These are phyloP conservation scores for Lepidostoma basale DNA, from an alignment of 1,140 invertebrate genomes.

Conservation along the genomic window DNA sequence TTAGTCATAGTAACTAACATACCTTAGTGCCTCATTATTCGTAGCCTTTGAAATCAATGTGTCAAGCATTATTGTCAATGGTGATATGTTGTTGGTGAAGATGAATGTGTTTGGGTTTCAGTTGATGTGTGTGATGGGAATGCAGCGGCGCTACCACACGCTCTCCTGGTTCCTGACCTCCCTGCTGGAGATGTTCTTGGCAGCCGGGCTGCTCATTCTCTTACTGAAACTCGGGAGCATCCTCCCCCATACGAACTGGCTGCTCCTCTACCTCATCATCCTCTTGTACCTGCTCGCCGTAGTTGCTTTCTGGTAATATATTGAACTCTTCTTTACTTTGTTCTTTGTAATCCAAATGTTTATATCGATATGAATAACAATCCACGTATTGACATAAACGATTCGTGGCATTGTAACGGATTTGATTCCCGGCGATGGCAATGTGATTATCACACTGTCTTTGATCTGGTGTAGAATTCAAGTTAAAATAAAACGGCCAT, in stretches of 20 bases:
- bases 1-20: slow-evolving; percentile 24
- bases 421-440: no score
- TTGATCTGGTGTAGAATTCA: no score
- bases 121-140: slow-evolving; percentile 73
- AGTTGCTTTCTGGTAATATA: slow-evolving; percentile 68
- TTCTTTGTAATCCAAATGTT: neutral
- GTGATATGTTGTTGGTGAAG: neutral
- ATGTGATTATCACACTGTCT: no score
- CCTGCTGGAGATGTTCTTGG: slow-evolving; percentile 60
- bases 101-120: no score
- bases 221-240: slow-evolving; percentile 64
- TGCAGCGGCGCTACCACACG: slow-evolving; percentile 65
- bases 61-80: neutral
- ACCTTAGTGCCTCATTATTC: neutral
- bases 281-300: no score
- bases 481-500: no score
- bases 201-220: slow-evolving; percentile 57
- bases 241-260: slow-evolving; percentile 61
- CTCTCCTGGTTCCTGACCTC: slow-evolving; percentile 67
- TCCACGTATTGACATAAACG: no score
- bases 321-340: neutral
- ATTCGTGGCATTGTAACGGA: no score
- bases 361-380: neutral
- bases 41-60: neutral
- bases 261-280: no score